Evolutionary conservation across 1,140 invertebrate genomes (phyloP).

Genomic region (Mactra quadrangularis): DNA sequence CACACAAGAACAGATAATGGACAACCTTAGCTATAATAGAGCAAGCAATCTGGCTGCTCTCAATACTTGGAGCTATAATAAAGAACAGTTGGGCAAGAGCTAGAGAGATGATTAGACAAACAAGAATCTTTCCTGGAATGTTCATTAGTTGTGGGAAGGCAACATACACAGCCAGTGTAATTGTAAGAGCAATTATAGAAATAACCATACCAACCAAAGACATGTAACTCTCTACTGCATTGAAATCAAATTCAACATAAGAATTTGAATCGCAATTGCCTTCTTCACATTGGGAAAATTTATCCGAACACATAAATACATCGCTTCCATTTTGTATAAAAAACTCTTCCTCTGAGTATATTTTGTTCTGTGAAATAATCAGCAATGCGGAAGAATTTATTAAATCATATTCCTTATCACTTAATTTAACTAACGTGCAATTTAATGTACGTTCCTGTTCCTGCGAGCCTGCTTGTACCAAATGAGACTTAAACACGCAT

Average conservation of each 20-base stretch:
- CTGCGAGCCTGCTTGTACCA: not conserved
- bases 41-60: constrained; percentile 44
- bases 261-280: constrained; percentile 7
- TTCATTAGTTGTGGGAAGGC: constrained; percentile 83
- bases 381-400: constrained; percentile 39
- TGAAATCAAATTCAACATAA: constrained; percentile 36
- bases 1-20: constrained; percentile 85
- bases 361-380: constrained; percentile 21
- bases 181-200: constrained; percentile 66
- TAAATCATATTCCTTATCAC: constrained; percentile 51
- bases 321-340: constrained; percentile 14
- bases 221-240: constrained; percentile 59
- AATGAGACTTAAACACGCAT: not conserved
- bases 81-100: constrained; percentile 84
- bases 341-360: constrained; percentile 1
- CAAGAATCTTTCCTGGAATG: constrained; percentile 84
- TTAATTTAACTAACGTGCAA: constrained; percentile 1
- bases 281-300: not conserved
- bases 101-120: constrained; percentile 83
- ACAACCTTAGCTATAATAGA: constrained; percentile 81
- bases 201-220: constrained; percentile 63
- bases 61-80: constrained; percentile 76
- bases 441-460: not conserved
- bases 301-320: constrained; percentile 41
- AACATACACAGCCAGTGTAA: constrained; percentile 80